Evolutionary conservation across 2,888 invertebrate species (phyloP).

Genomic region (Crepidodera aurea): DNA sequence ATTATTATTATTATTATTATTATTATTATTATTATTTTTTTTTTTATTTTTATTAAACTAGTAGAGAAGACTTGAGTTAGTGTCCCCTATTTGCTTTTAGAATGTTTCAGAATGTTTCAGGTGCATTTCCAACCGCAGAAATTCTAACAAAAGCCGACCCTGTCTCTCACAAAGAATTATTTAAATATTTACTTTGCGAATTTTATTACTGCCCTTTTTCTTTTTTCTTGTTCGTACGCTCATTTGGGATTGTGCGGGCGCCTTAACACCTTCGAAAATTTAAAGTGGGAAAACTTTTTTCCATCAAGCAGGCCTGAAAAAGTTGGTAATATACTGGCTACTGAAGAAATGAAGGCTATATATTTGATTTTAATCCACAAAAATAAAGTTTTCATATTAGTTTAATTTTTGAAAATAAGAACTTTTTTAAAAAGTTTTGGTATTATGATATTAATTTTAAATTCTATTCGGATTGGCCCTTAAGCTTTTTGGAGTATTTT

Average conservation of each 20-base stretch:
- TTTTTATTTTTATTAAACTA: too few relatives aligned
- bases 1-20: too few relatives aligned
- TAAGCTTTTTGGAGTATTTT: too few relatives aligned
- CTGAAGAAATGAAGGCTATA: not conserved
- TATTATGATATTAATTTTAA: too few relatives aligned
- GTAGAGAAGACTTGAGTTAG: too few relatives aligned
- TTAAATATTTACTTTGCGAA: not conserved
- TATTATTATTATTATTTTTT: too few relatives aligned
- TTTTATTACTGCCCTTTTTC: conserved; percentile 2
- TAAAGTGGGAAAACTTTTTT: conserved; percentile 2
- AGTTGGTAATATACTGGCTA: conserved; percentile 5
- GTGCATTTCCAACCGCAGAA: too few relatives aligned
- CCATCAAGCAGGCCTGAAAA: not conserved
- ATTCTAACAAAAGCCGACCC: too few relatives aligned
- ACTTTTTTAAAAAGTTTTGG: not conserved
- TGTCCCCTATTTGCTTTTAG: too few relatives aligned
- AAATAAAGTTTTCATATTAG: not conserved
- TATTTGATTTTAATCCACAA: not conserved
- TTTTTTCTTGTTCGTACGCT: not conserved
- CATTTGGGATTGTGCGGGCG: not conserved
- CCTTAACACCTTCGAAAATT: not conserved
- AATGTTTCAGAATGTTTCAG: too few relatives aligned
- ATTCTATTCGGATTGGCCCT: too few relatives aligned
- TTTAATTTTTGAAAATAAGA: not conserved
- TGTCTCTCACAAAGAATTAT: not conserved